Conservation (phyloP, 1,140 invertebrate species). For the Linepithema humile region DNA sequence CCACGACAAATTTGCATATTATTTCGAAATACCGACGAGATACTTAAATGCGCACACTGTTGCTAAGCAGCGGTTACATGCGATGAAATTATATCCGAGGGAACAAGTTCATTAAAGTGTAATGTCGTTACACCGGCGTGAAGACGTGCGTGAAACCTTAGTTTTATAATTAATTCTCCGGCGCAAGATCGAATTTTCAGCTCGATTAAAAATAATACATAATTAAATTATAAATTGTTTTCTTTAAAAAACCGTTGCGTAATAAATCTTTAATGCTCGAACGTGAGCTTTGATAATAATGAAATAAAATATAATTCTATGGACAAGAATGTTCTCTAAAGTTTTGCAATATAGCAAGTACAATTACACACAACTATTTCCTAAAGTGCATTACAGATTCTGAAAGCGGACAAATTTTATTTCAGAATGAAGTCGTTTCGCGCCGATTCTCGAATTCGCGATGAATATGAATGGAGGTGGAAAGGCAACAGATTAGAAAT, state of each 20-base stretch:
- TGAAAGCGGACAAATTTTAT: not conserved
- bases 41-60: conserved; percentile 12
- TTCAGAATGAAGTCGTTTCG: not conserved
- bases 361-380: not conserved
- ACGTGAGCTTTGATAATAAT: not conserved
- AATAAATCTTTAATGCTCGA: not conserved
- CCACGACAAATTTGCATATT: conserved; percentile 30
- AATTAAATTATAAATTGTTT: not conserved
- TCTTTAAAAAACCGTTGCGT: not conserved
- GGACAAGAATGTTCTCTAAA: not conserved
- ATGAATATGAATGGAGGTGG: conserved; percentile 13
- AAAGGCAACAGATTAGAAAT: not conserved
- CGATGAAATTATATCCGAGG: conserved; percentile 20
- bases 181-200: conserved; percentile 2
- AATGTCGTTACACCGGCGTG: not conserved
- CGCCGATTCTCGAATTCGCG: not conserved
- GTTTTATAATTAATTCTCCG: not conserved
- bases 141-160: not conserved
- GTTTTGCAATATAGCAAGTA: not conserved
- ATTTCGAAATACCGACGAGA: conserved; percentile 23
- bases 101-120: not conserved
- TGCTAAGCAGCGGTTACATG: not conserved
- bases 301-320: not conserved
- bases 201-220: not conserved
- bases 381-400: not conserved